These are phyloP conservation scores for Tribolium freemani DNA, from an alignment of 2,888 invertebrate species.

Conservation along the genomic window DNA sequence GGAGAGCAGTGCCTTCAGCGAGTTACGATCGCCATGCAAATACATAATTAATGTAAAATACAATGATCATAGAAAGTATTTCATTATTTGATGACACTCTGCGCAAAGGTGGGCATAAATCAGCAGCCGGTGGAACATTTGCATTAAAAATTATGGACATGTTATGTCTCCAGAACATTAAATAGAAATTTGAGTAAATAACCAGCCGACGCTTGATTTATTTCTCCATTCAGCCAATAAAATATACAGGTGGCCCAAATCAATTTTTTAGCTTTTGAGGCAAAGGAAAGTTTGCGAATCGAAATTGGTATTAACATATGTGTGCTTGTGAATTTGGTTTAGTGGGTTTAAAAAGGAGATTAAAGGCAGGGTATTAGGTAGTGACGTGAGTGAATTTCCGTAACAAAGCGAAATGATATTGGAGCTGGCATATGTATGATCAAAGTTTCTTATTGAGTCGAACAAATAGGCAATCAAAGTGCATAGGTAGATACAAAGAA, in stretches of 20 bases:
- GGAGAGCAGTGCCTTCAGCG: neutral
- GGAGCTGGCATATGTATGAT: constrained; percentile 34
- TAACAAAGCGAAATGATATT: constrained; percentile 31
- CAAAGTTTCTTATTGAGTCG: constrained; percentile 28
- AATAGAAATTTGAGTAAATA: neutral
- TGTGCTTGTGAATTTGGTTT: neutral
- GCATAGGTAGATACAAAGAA: constrained; percentile 18
- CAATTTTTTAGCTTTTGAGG: too few species aligned
- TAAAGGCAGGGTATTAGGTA: neutral
- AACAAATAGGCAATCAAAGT: constrained; percentile 33
- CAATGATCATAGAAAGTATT: constrained; percentile 7
- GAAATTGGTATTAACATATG: neutral
- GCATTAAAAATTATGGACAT: constrained; percentile 14
- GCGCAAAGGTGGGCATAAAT: constrained; percentile 2
- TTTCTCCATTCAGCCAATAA: neutral
- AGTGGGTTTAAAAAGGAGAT: neutral
- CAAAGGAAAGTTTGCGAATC: neutral
- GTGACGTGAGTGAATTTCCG: constrained; percentile 12
- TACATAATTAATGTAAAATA: constrained; percentile 18
- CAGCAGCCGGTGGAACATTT: constrained; percentile 8
- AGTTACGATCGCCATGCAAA: constrained; percentile 3
- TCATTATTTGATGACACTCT: constrained; percentile 18
- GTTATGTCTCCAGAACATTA: constrained; percentile 2
- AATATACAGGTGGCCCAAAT: too few species aligned
- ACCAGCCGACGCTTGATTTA: constrained; percentile 1